phyloP scores from a whole-genome alignment of 2,113 vertebrate genomes.

The Columbina picui region DNA sequence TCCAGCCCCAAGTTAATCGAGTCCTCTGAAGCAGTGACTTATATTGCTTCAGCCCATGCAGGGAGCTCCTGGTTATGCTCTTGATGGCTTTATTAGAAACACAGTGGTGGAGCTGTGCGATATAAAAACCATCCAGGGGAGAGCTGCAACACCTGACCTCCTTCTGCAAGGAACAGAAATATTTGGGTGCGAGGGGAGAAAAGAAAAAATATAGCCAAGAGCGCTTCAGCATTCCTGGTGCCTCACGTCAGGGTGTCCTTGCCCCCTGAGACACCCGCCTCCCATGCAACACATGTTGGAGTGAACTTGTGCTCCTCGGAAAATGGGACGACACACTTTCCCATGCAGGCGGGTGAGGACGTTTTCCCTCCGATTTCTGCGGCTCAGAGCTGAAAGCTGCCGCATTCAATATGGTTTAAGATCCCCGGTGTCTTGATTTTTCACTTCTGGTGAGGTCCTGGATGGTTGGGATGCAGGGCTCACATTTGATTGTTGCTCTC shows the following conservation, averaged over 20 bases:
- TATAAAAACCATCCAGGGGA: slow-evolving; percentile 16
- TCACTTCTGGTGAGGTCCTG: not conserved
- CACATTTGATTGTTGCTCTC: not conserved
- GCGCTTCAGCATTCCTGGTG: fast-evolving
- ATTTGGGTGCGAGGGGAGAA: not conserved
- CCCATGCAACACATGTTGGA: slow-evolving; percentile 52
- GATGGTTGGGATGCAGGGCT: fast-evolving
- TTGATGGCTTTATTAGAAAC: slow-evolving; percentile 56
- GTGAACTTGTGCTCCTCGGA: not conserved
- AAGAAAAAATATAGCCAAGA: not conserved
- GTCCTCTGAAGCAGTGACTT: slow-evolving; percentile 15
- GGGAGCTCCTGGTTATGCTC: slow-evolving; percentile 20
- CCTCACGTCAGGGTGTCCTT: not conserved
- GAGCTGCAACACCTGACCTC: slow-evolving; percentile 8
- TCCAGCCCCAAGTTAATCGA: slow-evolving; percentile 22
- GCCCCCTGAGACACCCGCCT: not conserved
- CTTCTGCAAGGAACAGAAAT: not conserved
- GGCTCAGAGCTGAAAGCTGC: not conserved
- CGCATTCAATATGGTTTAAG: not conserved
- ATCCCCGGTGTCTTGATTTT: not conserved
- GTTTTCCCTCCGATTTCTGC: not conserved
- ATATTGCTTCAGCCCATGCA: not conserved
- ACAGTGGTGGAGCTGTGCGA: not conserved
- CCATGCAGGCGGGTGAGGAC: not conserved
- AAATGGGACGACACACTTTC: not conserved